Evolutionary conservation across 2,888 invertebrate genomes (phyloP), one percentile per base, ranked within the genome.

Genomic region (Lasioglossum villosulum): DNA sequence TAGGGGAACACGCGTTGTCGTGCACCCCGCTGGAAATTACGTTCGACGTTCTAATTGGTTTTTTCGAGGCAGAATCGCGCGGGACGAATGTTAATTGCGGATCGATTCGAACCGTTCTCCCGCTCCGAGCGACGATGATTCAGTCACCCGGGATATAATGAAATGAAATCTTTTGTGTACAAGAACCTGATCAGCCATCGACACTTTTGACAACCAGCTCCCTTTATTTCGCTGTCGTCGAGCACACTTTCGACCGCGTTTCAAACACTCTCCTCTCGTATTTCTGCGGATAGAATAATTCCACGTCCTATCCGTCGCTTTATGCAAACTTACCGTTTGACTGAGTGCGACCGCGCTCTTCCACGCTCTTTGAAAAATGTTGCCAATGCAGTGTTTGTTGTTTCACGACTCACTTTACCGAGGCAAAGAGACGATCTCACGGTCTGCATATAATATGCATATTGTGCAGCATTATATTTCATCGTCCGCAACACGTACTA

Each of bases 1-100:
- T 78, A 78, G 66, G 73, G 72, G 74, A 83, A 81, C 80, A 78
- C 80, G 80, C 78, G 86, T 86, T 86, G 87, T 86, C 86, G 87
- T 87, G 80, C 78, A 74, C 45, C 83, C 48, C 39, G n/a, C 37
- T 19, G 68, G 77, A 70, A 45, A n/a, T 68, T 72, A 70, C 78
- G 76, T 82, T 78, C 79, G 75, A 86, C 71, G 42, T 78, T 86
- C 86, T 86, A 83, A 86, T 83, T 86, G 82, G 82, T 70, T 83
- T 76, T 45, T 52, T 52, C 71, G 27, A 45, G 63, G 48, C 30
- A 42, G 48, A 23, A 27, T 37, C 37, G 6, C 45, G 14, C 4
- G 66, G 59, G 23, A 45, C 73, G 78, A 73, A 70, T 82, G 82
- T 85, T 82, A 79, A 82, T 86, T 82, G 86, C 77, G n/a, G 56